Base-by-base conservation (phyloP, 2,888 invertebrate species). In the Rotaria sp. region DNA sequence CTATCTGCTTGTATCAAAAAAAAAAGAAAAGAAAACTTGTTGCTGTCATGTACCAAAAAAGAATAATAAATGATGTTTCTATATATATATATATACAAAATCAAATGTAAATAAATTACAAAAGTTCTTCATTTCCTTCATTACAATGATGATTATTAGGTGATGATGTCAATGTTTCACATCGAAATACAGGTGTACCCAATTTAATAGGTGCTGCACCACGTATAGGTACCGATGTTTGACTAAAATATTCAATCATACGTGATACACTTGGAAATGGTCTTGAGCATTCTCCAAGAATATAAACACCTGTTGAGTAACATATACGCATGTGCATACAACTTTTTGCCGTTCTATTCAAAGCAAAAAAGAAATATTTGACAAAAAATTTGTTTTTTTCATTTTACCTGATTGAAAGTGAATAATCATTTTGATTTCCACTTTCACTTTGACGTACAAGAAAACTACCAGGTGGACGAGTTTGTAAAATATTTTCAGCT, bases 311-410 rank as follows among this genome's bases (percentile, higher is more conserved):
- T 89, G 94, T 93, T 89, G 94, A 94, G 74, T 88, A 95, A 75
- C 90, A 89, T 88, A 97, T 97, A 89, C 96, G 94, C 95, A 97
- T 96, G 91, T 97, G 97, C 95, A 97, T 96, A 90, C 96, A 96
- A 85, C 97, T 96, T 90, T 95, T 94, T 86, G 96, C 95, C 90
- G 96, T 96, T 92, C 97, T 97, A 89, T 30, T n/a, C n/a, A 41
- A 55, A 41, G 57, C 18, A 35, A 13, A 15, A 30, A 18, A n/a
- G 10, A 30, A 30, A 30, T 15, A 24, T 67, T 5, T 38, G 26
- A 41, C 38, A 80, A 45, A n/a, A 15, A 4, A 41, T 24, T 26
- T 38, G 11, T 18, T 55, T 45, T 85, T 30, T 24, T 30, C 21
- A 74, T 18, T 26, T 86, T 85, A 86, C 86, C 75, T 41, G n/a